Conservation (phyloP, 2,888 invertebrate species). For the Eueremaeus valkanovi region DNA sequence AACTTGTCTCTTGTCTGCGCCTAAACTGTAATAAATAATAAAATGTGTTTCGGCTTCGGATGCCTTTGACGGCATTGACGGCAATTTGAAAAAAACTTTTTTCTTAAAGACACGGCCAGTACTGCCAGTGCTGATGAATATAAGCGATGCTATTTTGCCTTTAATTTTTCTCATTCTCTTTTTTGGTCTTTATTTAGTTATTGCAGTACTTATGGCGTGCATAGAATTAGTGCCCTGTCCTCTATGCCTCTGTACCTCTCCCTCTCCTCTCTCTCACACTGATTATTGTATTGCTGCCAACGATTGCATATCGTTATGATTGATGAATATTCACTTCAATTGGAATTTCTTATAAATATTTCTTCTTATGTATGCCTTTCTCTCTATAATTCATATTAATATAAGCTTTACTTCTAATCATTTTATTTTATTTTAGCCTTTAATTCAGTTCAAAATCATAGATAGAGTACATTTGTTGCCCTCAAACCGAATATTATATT, state of each 20-base stretch:
- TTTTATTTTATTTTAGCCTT: too few relatives aligned
- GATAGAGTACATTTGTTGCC: too few relatives aligned
- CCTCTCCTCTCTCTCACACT: conserved; percentile 4
- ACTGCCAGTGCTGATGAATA: too few relatives aligned
- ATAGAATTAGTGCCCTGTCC: not conserved
- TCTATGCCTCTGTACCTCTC: not conserved
- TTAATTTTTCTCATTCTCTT: not conserved
- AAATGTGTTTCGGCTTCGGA: not conserved
- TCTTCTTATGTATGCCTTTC: too few relatives aligned
- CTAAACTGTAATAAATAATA: not conserved
- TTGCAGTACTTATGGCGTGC: not conserved
- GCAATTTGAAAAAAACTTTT: too few relatives aligned
- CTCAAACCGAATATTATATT: too few relatives aligned
- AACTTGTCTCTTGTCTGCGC: too few relatives aligned
- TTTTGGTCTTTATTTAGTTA: not conserved
- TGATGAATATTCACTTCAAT: conserved; percentile 27
- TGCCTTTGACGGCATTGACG: not conserved
- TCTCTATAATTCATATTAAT: too few relatives aligned
- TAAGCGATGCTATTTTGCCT: too few relatives aligned
- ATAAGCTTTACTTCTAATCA: too few relatives aligned
- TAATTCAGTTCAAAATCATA: too few relatives aligned
- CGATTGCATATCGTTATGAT: not conserved
- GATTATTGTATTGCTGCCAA: conserved; percentile 17
- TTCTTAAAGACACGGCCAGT: too few relatives aligned
- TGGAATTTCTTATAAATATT: not conserved